These are phyloP conservation scores for Pristionchus arcanus DNA, from an alignment of 2,888 invertebrate genomes.

Conservation along the genomic window DNA sequence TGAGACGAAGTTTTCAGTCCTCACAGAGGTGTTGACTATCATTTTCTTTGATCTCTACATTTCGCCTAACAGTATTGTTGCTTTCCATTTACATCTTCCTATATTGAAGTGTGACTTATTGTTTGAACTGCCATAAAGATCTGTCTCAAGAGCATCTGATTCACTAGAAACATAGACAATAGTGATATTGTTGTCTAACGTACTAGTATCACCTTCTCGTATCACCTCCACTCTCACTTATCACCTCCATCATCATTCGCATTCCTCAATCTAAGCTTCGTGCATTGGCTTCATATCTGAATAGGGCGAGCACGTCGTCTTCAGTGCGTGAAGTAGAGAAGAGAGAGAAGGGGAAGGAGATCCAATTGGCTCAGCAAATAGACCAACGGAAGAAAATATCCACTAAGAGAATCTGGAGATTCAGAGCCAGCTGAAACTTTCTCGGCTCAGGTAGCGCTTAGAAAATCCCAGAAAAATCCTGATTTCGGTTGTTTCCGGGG, in stretches of 20 bases:
- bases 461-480: neutral
- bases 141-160: neutral
- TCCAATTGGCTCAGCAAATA: slow-evolving; percentile 41
- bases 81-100: slow-evolving; percentile 4
- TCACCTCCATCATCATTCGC: neutral
- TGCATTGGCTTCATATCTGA: neutral
- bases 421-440: neutral
- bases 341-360: neutral
- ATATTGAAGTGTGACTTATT: neutral
- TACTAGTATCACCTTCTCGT: neutral
- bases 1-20: slow-evolving; percentile 5
- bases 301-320: neutral
- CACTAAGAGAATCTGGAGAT: slow-evolving; percentile 32
- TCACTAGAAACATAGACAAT: neutral
- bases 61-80: neutral
- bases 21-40: neutral
- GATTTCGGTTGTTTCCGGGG: neutral
- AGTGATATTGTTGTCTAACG: neutral
- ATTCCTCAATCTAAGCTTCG: neutral
- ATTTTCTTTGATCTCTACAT: neutral
- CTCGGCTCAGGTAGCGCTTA: neutral
- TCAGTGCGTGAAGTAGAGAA: slow-evolving; percentile 11
- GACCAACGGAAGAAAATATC: slow-evolving; percentile 32
- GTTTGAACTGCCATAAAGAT: neutral
- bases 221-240: neutral